These are phyloP conservation scores for Holothuria scabra DNA, from an alignment of 53 echinoderm and acorn worm genomes.

Conservation along the genomic window DNA sequence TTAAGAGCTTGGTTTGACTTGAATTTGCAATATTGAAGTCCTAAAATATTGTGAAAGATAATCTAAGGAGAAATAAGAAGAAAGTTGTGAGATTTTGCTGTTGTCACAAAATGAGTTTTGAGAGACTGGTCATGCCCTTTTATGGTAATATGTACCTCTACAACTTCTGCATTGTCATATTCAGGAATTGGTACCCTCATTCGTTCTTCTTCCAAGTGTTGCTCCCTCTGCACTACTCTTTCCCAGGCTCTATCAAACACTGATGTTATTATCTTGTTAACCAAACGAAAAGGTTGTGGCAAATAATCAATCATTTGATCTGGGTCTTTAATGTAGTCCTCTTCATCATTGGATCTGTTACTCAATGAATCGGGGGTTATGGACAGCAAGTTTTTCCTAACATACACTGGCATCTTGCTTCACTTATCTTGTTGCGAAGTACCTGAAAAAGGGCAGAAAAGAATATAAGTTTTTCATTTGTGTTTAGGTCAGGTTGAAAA, in stretches of 20 bases:
- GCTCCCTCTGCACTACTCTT: conserved; percentile 71
- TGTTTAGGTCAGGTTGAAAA: no score
- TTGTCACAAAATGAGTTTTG: no score
- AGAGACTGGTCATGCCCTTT: no score
- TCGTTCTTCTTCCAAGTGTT: conserved; percentile 61
- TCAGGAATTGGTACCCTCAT: conserved; percentile 70
- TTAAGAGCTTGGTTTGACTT: no score
- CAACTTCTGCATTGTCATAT: conserved; percentile 77
- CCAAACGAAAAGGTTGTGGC: conserved; percentile 90
- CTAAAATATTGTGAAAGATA: no score
- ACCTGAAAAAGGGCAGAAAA: no score
- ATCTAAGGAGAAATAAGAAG: no score
- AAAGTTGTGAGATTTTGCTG: no score
- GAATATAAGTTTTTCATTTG: no score
- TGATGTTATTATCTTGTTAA: conserved; percentile 81
- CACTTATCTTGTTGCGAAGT: no score
- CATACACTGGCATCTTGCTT: conserved; percentile 91
- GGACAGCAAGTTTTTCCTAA: conserved; percentile 94
- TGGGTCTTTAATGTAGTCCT: conserved; percentile 84
- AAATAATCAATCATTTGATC: conserved; percentile 91
- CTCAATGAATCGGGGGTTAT: conserved; percentile 90
- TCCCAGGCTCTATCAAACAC: conserved; percentile 91
- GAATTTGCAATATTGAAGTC: no score
- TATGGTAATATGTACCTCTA: conserved; percentile 48
- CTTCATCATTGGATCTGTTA: conserved; percentile 87